A percentile compares a stretch with the other conserved stretches of the same genome.
phyloP scores from a whole-genome alignment of 1,140 invertebrate species.

The Euura saliciscinereae region DNA sequence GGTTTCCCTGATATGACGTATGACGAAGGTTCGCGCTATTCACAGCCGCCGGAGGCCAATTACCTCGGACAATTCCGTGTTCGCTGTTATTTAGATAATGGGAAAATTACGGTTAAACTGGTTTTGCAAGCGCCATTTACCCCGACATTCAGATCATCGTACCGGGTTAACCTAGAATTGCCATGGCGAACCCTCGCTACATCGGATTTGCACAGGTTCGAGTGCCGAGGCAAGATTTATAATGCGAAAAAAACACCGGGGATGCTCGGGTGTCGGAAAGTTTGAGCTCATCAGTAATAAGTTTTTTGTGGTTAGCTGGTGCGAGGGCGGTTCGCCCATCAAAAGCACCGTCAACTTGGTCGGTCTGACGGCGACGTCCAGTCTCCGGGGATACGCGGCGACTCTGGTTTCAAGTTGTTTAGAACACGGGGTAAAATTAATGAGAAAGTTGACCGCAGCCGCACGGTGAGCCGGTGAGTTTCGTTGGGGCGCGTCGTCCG shows the following conservation, averaged over 20 bases:
- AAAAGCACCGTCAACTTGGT: neutral
- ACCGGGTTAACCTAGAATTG: neutral
- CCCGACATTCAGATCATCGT: neutral
- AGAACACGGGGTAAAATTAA: neutral
- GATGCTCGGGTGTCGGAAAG: neutral
- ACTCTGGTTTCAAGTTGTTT: neutral
- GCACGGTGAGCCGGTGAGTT: neutral
- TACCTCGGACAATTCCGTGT: neutral
- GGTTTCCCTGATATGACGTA: neutral
- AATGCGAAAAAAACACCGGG: no score
- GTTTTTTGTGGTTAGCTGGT: neutral
- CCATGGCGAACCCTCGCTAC: no score
- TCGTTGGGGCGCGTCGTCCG: neutral
- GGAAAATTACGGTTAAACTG: slow-evolving; percentile 10
- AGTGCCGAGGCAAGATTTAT: no score
- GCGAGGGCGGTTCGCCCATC: neutral
- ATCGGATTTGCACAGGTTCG: no score
- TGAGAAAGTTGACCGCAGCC: neutral
- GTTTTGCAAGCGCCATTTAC: neutral
- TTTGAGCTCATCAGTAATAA: neutral
- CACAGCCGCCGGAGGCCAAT: neutral
- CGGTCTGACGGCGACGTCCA: neutral
- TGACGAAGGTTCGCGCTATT: slow-evolving; percentile 11
- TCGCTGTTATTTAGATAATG: slow-evolving; percentile 11
- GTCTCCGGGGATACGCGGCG: neutral